Evolutionary conservation across 2,113 vertebrate species (phyloP).

Genomic region (Xiphias gladius): DNA sequence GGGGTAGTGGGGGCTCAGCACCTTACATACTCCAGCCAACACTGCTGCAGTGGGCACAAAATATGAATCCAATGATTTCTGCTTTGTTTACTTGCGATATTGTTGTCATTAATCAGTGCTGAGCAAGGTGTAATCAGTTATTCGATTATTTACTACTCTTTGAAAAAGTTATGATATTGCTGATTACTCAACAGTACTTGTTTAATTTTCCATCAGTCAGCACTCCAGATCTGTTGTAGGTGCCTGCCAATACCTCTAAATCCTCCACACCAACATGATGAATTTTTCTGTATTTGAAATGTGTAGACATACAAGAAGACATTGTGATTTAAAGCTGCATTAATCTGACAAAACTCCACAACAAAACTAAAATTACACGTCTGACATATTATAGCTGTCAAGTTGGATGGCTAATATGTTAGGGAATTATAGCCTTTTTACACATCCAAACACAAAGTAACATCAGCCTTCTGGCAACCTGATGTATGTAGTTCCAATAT

Average conservation of each 20-base stretch:
- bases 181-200: neutral
- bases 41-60: conserved; percentile 17
- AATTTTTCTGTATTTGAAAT: neutral
- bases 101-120: neutral
- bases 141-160: neutral
- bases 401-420: neutral
- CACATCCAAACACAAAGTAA: neutral
- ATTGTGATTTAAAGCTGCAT: neutral
- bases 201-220: neutral
- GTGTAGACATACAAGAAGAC: neutral
- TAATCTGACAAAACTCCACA: neutral
- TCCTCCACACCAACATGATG: neutral
- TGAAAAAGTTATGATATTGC: neutral
- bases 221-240: neutral
- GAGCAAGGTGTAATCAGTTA: neutral
- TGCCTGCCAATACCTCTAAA: neutral
- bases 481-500: neutral
- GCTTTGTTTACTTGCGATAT: neutral
- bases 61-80: neutral
- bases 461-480: neutral
- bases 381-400: neutral
- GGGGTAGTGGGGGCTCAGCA: neutral
- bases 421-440: neutral
- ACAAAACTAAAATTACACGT: neutral
- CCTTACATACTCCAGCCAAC: neutral